Evolutionary conservation across 2,888 invertebrate species (phyloP).

Genomic region (Pocota personata): DNA sequence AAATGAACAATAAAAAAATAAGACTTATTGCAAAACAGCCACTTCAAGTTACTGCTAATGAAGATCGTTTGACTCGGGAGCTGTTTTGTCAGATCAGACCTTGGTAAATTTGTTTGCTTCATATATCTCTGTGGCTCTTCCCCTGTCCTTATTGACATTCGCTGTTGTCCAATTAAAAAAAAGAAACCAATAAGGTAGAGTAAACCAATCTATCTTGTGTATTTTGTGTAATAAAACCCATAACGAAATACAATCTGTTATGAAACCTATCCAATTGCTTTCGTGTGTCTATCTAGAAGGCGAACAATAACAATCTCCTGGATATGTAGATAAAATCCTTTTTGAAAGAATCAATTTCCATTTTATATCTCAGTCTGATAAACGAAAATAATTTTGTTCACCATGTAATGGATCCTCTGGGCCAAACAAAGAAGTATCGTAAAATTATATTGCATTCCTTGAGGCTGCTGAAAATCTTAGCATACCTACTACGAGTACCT

Average conservation of each 20-base stretch:
- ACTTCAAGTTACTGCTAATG: too few species aligned
- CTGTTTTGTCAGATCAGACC: too few species aligned
- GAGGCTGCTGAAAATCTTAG: background rate
- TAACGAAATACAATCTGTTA: background rate
- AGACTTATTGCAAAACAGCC: too few species aligned
- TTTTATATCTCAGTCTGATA: constrained; percentile 25
- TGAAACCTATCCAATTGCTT: background rate
- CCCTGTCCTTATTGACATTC: too few species aligned
- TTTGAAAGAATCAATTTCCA: constrained; percentile 24
- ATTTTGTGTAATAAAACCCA: background rate
- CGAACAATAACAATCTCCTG: background rate
- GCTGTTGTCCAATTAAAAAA: background rate
- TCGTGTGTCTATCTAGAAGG: background rate
- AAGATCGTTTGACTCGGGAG: too few species aligned
- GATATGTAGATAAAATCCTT: background rate
- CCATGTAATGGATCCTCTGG: constrained; percentile 32
- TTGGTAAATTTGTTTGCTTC: too few species aligned
- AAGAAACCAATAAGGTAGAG: background rate
- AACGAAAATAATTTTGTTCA: constrained; percentile 12
- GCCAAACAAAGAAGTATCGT: constrained; percentile 2
- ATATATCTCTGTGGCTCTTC: too few species aligned
- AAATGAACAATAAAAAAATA: too few species aligned
- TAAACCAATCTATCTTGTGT: constrained; percentile 5
- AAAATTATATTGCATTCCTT: constrained; percentile 50
- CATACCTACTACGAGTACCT: background rate